Conservation (phyloP, 2,797 vertebrate species). For the Babyrousa celebensis region DNA sequence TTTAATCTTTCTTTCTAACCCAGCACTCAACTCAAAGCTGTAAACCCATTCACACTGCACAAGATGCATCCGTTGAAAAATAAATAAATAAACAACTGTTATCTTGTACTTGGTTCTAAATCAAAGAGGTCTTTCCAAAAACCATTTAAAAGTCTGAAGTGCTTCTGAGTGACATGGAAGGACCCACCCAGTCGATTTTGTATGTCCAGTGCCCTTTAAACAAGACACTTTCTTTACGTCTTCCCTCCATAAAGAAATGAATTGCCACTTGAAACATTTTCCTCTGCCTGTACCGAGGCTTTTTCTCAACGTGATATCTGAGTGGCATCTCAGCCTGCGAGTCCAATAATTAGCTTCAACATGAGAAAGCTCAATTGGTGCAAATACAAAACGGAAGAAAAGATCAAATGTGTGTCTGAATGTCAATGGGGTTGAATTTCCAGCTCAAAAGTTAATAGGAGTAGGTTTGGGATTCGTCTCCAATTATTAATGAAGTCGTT, state of each 20-base stretch:
- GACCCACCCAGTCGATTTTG: background rate
- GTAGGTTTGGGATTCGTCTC: background rate
- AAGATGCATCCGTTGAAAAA: background rate
- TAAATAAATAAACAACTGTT: background rate
- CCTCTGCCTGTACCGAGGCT: background rate
- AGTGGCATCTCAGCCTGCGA: background rate
- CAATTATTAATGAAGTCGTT: background rate
- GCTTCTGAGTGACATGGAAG: background rate
- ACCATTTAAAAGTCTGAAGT: background rate
- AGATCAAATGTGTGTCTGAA: conserved; percentile 12
- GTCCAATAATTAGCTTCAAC: conserved; percentile 33
- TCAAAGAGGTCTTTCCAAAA: conserved; percentile 43
- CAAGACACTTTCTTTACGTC: background rate
- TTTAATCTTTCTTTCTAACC: background rate
- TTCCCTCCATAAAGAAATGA: background rate
- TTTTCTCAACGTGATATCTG: background rate
- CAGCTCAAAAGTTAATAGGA: conserved; percentile 51
- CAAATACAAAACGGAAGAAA: conserved; percentile 34
- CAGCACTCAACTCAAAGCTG: background rate
- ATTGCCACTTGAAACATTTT: background rate
- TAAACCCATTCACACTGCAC: background rate
- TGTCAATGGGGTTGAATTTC: background rate
- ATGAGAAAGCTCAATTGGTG: background rate
- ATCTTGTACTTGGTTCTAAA: background rate
- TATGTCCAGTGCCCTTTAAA: background rate